Base-by-base conservation (phyloP, 2,888 invertebrate genomes). In the Corythucha ciliata region DNA sequence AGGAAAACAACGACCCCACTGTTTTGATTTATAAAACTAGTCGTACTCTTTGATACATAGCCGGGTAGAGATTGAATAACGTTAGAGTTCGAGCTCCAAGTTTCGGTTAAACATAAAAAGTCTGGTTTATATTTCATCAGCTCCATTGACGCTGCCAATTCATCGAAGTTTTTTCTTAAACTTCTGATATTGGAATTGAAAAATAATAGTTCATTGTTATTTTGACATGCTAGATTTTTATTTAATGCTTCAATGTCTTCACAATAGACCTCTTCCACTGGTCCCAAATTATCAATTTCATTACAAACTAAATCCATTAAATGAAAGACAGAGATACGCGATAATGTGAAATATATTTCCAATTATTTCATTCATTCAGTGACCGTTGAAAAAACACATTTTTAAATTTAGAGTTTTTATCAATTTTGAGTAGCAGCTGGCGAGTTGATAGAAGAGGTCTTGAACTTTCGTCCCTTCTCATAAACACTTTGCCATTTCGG, bases 91-190 rank as follows among this genome's bases (percentile, higher is more conserved):
- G 14, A 18, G 21, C 12, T 20, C 39, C 39, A 37, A 12, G 14
- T 4, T 20, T 37, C 39, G 12, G 16, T 37, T 37, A 37, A 4
- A 14, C 16, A n/a, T 8, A 37, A 12, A 37, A n/a, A n/a, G n/a
- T n/a, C n/a, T n/a, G n/a, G n/a, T n/a, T n/a, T n/a, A n/a, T n/a
- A n/a, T n/a, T n/a, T n/a, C n/a, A n/a, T n/a, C n/a, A n/a, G n/a
- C n/a, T n/a, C n/a, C n/a, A n/a, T n/a, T n/a, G n/a, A n/a, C n/a
- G n/a, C n/a, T n/a, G n/a, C n/a, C n/a, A n/a, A 3, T 20, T 37
- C 39, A 8, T 37, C 39, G 21, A 37, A 37, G 39, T 37, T 37
- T 21, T 20, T 37, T n/a, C 21, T 37, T 14, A 37, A 37, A 18
- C 39, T 20, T 21, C 39, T 14, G 12, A 37, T 37, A 20, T 37